Evolutionary conservation across 2,888 invertebrate genomes (phyloP).

Genomic region (Temnothorax unifasciatus): DNA sequence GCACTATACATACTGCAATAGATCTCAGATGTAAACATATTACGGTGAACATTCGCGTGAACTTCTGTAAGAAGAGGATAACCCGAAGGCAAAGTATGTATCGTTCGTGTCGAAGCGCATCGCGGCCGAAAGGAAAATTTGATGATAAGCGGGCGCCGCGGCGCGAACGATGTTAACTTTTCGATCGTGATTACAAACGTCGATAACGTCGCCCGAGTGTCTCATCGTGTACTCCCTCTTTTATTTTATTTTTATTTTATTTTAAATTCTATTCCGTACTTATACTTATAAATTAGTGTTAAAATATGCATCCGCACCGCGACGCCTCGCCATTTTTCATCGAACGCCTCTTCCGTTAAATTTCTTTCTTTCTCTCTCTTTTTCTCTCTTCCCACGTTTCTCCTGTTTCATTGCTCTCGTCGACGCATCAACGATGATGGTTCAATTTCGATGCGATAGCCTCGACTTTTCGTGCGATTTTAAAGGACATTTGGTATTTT

Average conservation of each 20-base stretch:
- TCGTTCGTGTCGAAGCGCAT: constrained; percentile 47
- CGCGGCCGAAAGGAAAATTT: constrained; percentile 32
- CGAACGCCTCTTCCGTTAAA: constrained; percentile 16
- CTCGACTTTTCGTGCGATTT: constrained; percentile 36
- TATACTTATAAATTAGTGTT: constrained; percentile 33
- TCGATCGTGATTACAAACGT: neutral
- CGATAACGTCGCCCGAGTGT: constrained; percentile 13
- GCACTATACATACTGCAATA: neutral
- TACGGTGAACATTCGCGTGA: neutral
- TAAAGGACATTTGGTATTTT: constrained; percentile 16
- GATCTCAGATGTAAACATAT: constrained; percentile 29
- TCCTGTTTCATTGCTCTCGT: neutral
- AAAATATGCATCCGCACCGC: constrained; percentile 23
- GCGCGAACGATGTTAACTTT: constrained; percentile 12
- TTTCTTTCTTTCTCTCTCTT: constrained; percentile 1
- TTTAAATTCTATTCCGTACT: constrained; percentile 32
- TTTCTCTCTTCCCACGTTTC: neutral
- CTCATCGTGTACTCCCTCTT: neutral
- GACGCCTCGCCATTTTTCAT: constrained; percentile 25
- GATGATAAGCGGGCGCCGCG: constrained; percentile 22
- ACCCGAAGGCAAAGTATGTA: neutral
- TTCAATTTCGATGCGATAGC: constrained; percentile 44
- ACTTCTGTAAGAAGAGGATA: neutral
- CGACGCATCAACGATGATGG: neutral
- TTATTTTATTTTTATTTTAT: constrained; percentile 16